These are phyloP conservation scores for Tridacna crocea DNA, from an alignment of 2,888 invertebrate genomes.

Conservation along the genomic window DNA sequence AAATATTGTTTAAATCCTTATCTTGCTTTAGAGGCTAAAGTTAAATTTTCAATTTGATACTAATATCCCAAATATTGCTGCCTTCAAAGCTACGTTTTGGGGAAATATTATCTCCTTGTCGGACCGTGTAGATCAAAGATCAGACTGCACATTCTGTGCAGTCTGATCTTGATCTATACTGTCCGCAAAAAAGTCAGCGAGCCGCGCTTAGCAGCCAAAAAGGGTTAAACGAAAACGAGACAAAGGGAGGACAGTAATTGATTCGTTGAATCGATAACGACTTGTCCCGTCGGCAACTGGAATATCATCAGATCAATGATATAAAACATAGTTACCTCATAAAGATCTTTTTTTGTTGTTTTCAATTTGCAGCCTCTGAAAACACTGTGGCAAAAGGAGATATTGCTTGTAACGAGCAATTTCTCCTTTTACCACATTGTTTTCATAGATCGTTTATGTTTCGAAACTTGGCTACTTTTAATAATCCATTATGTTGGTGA, in stretches of 20 bases:
- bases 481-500: neutral
- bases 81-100: too few relatives aligned
- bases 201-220: too few relatives aligned
- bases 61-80: too few relatives aligned
- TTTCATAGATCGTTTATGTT: neutral
- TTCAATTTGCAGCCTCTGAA: neutral
- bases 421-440: neutral
- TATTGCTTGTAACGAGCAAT: neutral
- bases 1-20: too few relatives aligned
- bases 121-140: too few relatives aligned
- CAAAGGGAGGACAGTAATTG: neutral
- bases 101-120: too few relatives aligned
- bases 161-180: too few relatives aligned
- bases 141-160: too few relatives aligned
- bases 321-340: neutral
- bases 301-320: neutral
- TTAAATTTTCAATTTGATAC: too few relatives aligned
- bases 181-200: too few relatives aligned
- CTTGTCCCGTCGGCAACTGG: neutral
- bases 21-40: too few relatives aligned
- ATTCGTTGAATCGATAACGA: neutral
- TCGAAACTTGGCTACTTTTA: neutral
- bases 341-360: neutral
- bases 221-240: neutral
- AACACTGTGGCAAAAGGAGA: neutral